Base-by-base conservation (phyloP, 2,113 vertebrate genomes). In the Ammodramus savannarum region DNA sequence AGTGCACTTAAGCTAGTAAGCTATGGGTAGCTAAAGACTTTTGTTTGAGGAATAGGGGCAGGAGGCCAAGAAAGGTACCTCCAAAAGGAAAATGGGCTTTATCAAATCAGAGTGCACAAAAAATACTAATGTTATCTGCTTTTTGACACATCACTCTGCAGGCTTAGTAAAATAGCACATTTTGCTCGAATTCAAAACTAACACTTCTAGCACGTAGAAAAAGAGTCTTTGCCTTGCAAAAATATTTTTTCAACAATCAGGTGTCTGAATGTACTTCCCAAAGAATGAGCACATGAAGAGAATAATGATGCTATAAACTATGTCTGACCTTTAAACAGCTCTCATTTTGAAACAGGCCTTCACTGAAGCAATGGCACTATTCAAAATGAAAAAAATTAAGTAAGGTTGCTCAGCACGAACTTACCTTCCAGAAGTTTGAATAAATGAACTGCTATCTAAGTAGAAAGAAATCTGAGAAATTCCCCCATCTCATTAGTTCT, bases 1-100 rank as follows among this genome's bases (percentile, higher is more conserved):
- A 95, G 79, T 84, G 86, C 95, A 93, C 92, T 97, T 91, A 92
- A 97, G 93, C 97, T 96, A 85, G 91, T 95, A 97, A 95, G 83
- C 78, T 95, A 83, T 80, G 90, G 94, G 89, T 87, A 95, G 89
- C 91, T 97, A 20, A 97, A 96, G 85, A 87, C 41, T 91, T 92
- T 73, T 72, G 58, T 94, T 86, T 89, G 74, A 73, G 86, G 68
- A 87, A 85, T 84, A 61, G 49, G 48, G 19, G n/a, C 5, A 3
- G 55, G 34, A 87, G 43, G 71, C 66, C 90, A 85, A 79, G 82
- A 86, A 96, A 95, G 96, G 90, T 95, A 88, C 49, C 67, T 96
- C 86, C 68, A 74, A 82, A 93, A 96, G 87, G 69, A 92, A 94
- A 97, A 96, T 38, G 61, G 87, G 31, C n/a, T 95, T 93, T 89